phyloP scores from a whole-genome alignment of 2,797 vertebrate genomes.

The Parauchenoglanis ngamensis region DNA sequence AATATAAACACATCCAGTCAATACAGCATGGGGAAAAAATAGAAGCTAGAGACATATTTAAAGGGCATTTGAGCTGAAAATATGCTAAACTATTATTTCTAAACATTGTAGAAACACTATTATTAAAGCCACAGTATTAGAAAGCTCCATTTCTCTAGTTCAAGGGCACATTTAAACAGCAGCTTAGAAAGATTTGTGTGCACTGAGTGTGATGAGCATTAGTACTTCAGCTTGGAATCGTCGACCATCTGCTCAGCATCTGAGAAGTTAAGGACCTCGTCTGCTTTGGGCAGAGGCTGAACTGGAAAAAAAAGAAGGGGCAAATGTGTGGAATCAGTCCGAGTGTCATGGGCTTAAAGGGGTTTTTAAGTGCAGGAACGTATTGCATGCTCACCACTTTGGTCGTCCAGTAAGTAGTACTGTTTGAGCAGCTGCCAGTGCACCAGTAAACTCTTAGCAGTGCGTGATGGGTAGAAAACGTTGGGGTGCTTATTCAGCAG shows the following conservation, averaged over 20 bases:
- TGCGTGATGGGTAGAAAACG: conserved; percentile 89
- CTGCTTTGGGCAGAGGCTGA: conserved; percentile 93
- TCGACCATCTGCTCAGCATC: conserved; percentile 96
- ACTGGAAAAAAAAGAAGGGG: conserved; percentile 73
- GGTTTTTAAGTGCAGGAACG: background rate
- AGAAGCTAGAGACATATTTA: background rate
- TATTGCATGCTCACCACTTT: conserved; percentile 81
- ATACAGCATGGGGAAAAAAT: background rate
- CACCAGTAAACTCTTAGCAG: conserved; percentile 88
- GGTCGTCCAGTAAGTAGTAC: conserved; percentile 94
- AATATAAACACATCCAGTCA: conserved; percentile 23
- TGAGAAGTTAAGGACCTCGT: conserved; percentile 95
- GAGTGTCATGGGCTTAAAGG: background rate
- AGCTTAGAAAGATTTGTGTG: background rate
- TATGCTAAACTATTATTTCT: too few relatives aligned
- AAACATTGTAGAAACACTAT: background rate
- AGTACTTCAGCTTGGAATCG: conserved; percentile 91
- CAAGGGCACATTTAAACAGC: background rate
- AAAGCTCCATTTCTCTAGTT: background rate
- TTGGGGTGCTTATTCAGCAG: conserved; percentile 87
- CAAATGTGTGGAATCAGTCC: background rate
- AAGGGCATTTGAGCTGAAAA: background rate
- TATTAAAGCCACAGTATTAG: background rate
- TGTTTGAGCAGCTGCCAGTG: conserved; percentile 98
- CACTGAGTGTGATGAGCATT: background rate